Percentiles rank a stretch among this genome's conserved stretches.
phyloP scores from a whole-genome alignment of 2,113 vertebrate species.

The Nycticryphes semicollaris region DNA sequence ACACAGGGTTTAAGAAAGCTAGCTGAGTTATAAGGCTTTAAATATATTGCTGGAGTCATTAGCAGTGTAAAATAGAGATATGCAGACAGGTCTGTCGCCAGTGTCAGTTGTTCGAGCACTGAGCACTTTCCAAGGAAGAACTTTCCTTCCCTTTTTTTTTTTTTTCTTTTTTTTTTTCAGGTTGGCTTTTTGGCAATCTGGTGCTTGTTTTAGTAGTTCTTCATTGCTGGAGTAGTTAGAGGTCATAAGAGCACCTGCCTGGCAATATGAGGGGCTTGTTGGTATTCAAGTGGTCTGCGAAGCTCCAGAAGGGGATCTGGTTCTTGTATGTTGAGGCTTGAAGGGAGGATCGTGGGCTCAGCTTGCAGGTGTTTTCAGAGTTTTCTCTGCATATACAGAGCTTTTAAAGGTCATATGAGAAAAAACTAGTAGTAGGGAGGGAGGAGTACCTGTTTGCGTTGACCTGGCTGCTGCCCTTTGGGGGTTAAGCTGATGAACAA shows the following conservation, averaged over 20 bases:
- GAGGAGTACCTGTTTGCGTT: neutral
- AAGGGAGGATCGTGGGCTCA: rapidly evolving
- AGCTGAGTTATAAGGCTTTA: neutral
- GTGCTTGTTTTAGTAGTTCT: neutral
- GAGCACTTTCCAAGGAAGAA: neutral
- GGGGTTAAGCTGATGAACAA: neutral
- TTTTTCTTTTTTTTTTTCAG: neutral
- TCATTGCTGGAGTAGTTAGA: neutral
- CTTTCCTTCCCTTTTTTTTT: neutral
- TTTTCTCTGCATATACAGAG: neutral
- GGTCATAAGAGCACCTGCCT: neutral
- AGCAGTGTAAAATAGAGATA: neutral
- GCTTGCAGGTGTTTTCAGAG: neutral
- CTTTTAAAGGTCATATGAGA: neutral
- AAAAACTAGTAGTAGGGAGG: neutral
- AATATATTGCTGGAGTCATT: neutral
- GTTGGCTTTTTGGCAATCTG: neutral
- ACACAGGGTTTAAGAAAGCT: neutral
- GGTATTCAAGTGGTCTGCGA: neutral
- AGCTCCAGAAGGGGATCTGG: neutral
- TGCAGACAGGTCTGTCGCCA: neutral
- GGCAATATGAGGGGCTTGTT: neutral
- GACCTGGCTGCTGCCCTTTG: neutral
- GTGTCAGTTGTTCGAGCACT: neutral
- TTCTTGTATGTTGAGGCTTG: neutral